Evolutionary conservation across 2,797 vertebrate species (phyloP), one percentile per base, ranked within the genome.

Genomic region (Otus scops): DNA sequence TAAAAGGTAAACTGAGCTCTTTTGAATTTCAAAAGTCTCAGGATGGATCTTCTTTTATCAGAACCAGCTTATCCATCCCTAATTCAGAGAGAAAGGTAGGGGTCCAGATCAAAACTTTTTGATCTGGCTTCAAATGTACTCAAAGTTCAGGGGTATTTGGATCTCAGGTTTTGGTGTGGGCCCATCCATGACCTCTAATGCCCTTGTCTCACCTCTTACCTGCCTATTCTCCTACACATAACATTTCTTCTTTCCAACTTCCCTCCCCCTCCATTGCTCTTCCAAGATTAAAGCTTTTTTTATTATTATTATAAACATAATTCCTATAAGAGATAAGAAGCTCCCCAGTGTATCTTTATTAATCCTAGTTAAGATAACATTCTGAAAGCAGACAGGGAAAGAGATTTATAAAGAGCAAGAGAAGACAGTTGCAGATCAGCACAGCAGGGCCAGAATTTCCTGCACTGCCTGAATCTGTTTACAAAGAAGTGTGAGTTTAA

Each of bases 311-410:
- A 94, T 92, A 94, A 97, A 91, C 48, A 85, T 93, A 97, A 96
- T 97, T 96, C 92, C 78, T 84, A 18, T 70, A 81, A 95, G 92
- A 97, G 95, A 96, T 92, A 98, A 97, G 96, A 97, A 95, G 88
- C 70, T 96, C 53, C 93, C 82, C 39, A 63, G 86, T 70, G 68
- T 94, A 94, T 95, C 85, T 93, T 96, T 96, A 95, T 95, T 97
- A 98, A 97, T 96, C 90, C 95, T 92, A 68, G 82, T 69, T 78
- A 96, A 97, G 94, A 97, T 92, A 96, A 89, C 85, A 92, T 96
- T 98, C 97, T 97, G 90, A 96, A 97, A 97, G 93, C 89, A 97
- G 92, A 70, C 61, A 88, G 67, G 22, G 68, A 80, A 96, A 94
- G 50, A 94, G 88, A 95, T 97, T 97, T 97, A 78, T 88, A 94